Evolutionary conservation across 37 sponge, comb jelly and placozoan species (phyloP), one percentile per base, ranked within the genome.

Genomic region (Chondrosia reniformis): DNA sequence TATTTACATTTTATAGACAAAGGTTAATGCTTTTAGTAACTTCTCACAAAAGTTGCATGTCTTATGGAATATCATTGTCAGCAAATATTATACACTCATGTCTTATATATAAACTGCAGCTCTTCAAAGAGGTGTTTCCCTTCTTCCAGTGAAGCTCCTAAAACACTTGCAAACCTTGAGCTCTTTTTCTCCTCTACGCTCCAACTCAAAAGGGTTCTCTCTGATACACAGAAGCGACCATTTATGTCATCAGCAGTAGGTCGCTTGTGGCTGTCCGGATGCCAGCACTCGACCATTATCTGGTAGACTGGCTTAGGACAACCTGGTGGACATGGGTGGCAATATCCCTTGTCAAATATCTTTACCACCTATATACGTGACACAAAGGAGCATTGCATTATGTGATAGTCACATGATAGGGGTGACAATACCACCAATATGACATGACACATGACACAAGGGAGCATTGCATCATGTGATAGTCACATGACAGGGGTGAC

Each of bases 251-350:
- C 22, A 66, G 67, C 67, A 66, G 31, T 66, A 8, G 67, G 67
- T 34, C 67, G 32, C 3, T 31, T 17, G 36, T 34, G 5, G 67
- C 36, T 36, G 67, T 5, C 9, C 5, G 67, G 67, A 17, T 66
- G 32, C 67, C 39, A 36, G 30, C 67, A 66, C 38, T 36, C 19
- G 39, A 66, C 67, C 39, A 66, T 36, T 36, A 66, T 44, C 24
- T 36, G n/a, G 36, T 69, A 69, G 44, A 69, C 72, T 19, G 39
- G 44, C 42, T 44, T 69, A 13, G 72, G 72, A 40, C 72, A 69
- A 39, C 72, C 72, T 43, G 72, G 72, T 24, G 72, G 72, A 69
- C 44, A 44, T 21, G 72, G 72, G 43, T 43, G 72, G 36, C 72
- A 69, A 44, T 69, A 69, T 9, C 21, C 19, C 21, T 2, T 39